Conservation (phyloP, 2,113 vertebrate species). For the Sinocyclocheilus anophthalmus region DNA sequence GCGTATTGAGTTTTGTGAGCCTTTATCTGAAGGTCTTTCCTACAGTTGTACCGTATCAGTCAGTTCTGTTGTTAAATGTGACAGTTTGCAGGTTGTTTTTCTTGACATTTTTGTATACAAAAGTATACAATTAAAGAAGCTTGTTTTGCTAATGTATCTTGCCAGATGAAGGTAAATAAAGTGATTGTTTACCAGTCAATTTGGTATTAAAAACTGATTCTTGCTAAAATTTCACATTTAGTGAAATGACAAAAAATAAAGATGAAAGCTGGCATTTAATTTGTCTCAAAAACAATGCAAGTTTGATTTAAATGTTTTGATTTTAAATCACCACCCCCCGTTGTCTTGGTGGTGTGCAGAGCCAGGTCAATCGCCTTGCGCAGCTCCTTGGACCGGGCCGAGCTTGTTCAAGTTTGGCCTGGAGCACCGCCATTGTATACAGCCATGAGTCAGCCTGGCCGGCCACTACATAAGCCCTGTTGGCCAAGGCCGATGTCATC, state of each 20-base stretch:
- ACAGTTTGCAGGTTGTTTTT: conserved; percentile 35
- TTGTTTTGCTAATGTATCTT: conserved; percentile 19
- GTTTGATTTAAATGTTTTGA: neutral
- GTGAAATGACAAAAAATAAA: no score
- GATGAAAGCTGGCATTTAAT: no score
- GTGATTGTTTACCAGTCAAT: neutral
- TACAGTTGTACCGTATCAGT: neutral
- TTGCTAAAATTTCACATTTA: neutral
- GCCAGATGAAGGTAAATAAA: conserved; percentile 41
- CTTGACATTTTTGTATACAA: neutral
- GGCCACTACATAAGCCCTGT: no score
- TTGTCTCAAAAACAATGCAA: neutral
- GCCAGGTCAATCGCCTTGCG: no score
- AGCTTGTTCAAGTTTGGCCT: no score
- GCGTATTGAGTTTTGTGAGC: conserved; percentile 27
- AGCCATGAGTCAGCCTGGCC: no score
- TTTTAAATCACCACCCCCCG: no score
- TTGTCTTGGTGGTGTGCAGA: no score
- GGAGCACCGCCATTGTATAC: no score
- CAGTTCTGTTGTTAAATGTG: conserved; percentile 31
- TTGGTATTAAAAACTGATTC: neutral
- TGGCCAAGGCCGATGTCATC: no score
- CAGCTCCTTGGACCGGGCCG: no score
- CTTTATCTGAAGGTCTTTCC: conserved; percentile 12
- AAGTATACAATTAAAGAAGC: neutral